Conservation (phyloP, 2,888 invertebrate genomes). For the Morpho helenor region DNA sequence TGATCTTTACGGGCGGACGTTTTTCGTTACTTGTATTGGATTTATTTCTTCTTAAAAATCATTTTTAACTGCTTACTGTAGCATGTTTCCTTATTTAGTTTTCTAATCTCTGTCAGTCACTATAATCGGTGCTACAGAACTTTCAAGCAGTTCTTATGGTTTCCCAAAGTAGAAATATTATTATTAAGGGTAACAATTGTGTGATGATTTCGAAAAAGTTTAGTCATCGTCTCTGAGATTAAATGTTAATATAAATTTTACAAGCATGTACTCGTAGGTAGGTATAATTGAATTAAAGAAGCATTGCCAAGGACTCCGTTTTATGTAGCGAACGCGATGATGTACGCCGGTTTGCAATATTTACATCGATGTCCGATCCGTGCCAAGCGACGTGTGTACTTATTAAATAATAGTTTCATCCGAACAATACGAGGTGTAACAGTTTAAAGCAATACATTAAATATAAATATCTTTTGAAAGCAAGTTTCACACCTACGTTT, state of each 20-base stretch:
- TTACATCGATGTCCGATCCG: neutral
- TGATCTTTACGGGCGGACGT: neutral
- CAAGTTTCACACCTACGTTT: neutral
- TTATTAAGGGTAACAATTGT: neutral
- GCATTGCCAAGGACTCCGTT: constrained; percentile 65
- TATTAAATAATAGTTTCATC: no score
- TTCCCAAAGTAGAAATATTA: no score
- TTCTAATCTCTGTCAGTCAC: no score
- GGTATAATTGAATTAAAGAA: constrained; percentile 71
- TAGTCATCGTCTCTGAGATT: neutral
- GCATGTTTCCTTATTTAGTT: no score
- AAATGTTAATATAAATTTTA: constrained; percentile 65
- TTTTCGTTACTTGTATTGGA: neutral
- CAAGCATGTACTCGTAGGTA: constrained; percentile 60
- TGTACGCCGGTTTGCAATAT: neutral
- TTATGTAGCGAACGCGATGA: constrained; percentile 9
- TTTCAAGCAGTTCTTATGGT: no score
- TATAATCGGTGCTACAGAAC: no score
- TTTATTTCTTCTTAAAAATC: no score
- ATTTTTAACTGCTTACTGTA: no score
- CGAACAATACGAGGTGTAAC: neutral
- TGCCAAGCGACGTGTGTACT: neutral
- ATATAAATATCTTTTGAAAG: neutral
- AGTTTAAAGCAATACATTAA: neutral
- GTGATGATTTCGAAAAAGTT: neutral